A percentile compares a stretch with the other conserved stretches of the same genome.
Evolutionary conservation across 92 coral and sea anemone species (phyloP).

Genomic region (Phenganax subtilis): DNA sequence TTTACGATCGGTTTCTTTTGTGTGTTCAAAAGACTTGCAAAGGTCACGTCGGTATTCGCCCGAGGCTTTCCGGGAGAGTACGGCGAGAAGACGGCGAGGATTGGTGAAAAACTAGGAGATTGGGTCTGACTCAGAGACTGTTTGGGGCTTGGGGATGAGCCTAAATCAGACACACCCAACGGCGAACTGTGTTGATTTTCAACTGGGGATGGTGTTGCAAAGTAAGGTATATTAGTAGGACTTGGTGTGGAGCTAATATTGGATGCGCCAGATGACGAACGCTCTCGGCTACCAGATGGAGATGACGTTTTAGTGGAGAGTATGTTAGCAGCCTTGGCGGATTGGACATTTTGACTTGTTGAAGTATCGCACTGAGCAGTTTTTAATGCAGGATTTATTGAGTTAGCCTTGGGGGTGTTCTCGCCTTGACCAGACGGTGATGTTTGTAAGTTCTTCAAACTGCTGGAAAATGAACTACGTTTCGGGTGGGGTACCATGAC

Average conservation of each 20-base stretch:
- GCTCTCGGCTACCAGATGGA: constrained; percentile 44
- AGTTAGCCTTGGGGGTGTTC: neutral
- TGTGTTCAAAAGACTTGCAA: constrained; percentile 46
- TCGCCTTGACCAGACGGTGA: neutral
- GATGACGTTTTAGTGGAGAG: constrained; percentile 25
- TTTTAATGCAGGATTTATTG: neutral
- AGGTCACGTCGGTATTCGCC: constrained; percentile 50
- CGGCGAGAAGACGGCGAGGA: constrained; percentile 72
- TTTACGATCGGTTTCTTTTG: constrained; percentile 67
- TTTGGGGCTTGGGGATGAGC: constrained; percentile 46
- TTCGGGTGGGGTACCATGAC: constrained; percentile 37
- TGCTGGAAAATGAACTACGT: constrained; percentile 20
- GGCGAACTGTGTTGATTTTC: no score
- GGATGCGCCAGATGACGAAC: constrained; percentile 38
- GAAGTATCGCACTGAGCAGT: no score
- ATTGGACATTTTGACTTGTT: no score
- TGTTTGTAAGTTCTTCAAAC: neutral
- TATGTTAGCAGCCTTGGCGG: neutral
- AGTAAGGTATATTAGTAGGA: neutral
- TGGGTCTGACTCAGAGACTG: constrained; percentile 46
- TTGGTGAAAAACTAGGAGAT: constrained; percentile 65
- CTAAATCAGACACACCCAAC: no score
- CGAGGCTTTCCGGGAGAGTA: constrained; percentile 58
- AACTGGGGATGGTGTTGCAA: no score
- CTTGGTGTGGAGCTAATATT: neutral